A percentile compares a stretch with the other conserved stretches of the same genome.
These are phyloP conservation scores for Orbicella faveolata DNA, from an alignment of 64 coral and sea anemone species.

Conservation along the genomic window DNA sequence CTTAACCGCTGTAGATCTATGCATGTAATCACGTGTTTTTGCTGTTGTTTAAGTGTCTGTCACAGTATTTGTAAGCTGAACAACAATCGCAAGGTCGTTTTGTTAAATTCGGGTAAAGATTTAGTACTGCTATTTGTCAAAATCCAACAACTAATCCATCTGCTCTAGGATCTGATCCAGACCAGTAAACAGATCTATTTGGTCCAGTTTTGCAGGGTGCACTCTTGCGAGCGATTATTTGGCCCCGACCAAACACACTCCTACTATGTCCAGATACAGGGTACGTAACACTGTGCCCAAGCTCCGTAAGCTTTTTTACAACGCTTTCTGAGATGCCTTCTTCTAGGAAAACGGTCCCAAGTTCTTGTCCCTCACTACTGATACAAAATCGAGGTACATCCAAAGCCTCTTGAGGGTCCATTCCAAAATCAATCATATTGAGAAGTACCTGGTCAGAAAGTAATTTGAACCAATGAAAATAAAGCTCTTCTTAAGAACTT, in stretches of 20 bases:
- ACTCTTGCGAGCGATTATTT: conserved; percentile 76
- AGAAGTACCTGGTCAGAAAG: conserved; percentile 61
- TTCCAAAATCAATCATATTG: conserved; percentile 98
- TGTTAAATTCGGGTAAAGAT: too few species aligned
- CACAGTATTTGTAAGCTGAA: too few species aligned
- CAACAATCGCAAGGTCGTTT: too few species aligned
- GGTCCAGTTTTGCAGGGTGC: conserved; percentile 36
- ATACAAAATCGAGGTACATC: conserved; percentile 90
- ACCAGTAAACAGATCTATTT: conserved; percentile 77
- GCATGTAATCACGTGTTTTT: too few species aligned
- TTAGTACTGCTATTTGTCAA: conserved; percentile 19
- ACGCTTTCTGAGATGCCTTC: conserved; percentile 63
- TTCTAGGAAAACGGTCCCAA: conserved; percentile 57
- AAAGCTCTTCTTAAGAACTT: too few species aligned
- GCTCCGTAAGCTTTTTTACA: conserved; percentile 25
- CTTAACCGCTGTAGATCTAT: too few species aligned
- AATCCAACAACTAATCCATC: conserved; percentile 93
- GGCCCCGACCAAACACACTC: conserved; percentile 82
- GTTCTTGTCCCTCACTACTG: conserved; percentile 27
- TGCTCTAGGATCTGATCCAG: conserved; percentile 84
- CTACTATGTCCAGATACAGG: conserved; percentile 66
- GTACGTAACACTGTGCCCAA: conserved; percentile 70
- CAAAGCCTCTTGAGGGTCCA: conserved; percentile 95
- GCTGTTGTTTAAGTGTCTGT: too few species aligned
- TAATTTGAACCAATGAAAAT: too few species aligned